These are phyloP conservation scores for Theropithecus gelada DNA, from an alignment of 2,113 vertebrate genomes.

Conservation along the genomic window DNA sequence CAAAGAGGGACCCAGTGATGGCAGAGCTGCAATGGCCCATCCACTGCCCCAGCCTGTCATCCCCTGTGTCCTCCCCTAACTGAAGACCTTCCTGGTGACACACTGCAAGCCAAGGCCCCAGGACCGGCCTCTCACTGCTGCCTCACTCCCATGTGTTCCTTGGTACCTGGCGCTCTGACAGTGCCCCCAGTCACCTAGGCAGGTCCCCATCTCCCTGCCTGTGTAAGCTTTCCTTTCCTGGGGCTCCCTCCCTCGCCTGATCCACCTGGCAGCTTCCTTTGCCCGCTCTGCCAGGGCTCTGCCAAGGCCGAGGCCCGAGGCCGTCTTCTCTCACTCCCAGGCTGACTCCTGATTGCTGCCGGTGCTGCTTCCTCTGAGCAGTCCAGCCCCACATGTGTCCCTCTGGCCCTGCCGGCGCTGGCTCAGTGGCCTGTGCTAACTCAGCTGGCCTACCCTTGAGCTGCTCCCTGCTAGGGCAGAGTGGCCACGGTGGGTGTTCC, in stretches of 20 bases:
- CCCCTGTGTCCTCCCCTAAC: not conserved
- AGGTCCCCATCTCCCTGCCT: too few relatives aligned
- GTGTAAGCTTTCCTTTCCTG: too few relatives aligned
- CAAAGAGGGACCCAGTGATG: not conserved
- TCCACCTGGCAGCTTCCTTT: too few relatives aligned
- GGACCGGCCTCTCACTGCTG: too few relatives aligned
- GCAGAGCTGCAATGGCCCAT: rapidly evolving
- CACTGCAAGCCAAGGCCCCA: not conserved
- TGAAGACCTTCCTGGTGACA: not conserved
- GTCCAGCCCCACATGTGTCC: not conserved
- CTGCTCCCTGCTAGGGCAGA: not conserved
- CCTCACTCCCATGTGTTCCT: not conserved
- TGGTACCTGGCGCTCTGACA: too few relatives aligned
- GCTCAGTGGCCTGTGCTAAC: too few relatives aligned
- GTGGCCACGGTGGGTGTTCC: too few relatives aligned
- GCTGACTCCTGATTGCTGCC: not conserved
- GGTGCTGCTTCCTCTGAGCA: not conserved
- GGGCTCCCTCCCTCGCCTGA: too few relatives aligned
- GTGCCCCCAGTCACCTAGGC: too few relatives aligned
- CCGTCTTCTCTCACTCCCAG: not conserved
- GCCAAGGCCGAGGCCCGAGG: not conserved
- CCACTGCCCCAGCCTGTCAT: too few relatives aligned
- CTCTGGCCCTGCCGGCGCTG: too few relatives aligned
- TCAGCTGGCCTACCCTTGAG: too few relatives aligned
- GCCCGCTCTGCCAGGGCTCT: not conserved